A percentile compares a stretch with the other conserved stretches of the same genome.
phyloP scores from a whole-genome alignment of 1,140 invertebrate species.

The Amyelois transitella region DNA sequence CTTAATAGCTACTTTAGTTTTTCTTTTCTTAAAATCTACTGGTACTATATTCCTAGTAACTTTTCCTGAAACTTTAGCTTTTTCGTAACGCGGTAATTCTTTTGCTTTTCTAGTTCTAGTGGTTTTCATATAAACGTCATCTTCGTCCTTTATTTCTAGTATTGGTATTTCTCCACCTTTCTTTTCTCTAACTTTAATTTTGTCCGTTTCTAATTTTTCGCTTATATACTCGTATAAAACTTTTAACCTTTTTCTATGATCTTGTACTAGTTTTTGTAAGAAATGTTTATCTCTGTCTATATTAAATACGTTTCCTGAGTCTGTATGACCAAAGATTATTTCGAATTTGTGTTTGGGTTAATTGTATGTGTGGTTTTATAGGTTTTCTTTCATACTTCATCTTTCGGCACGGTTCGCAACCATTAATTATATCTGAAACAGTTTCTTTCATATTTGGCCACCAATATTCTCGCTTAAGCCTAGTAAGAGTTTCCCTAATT shows the following conservation, averaged over 20 bases:
- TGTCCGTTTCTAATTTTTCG: constrained; percentile 13
- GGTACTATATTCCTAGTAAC: constrained; percentile 15
- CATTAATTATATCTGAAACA: constrained; percentile 17
- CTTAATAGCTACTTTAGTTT: constrained; percentile 23
- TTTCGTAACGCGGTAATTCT: constrained; percentile 22
- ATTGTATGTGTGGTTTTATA: constrained; percentile 10
- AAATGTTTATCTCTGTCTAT: constrained; percentile 16
- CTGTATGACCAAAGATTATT: constrained; percentile 31
- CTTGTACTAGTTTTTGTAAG: constrained; percentile 27
- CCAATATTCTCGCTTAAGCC: constrained; percentile 10
- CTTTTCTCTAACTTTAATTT: constrained; percentile 10
- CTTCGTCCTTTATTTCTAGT: constrained; percentile 6
- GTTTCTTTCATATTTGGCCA: constrained; percentile 20
- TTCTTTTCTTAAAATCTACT: constrained; percentile 12
- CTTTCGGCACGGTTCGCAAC: constrained; percentile 9
- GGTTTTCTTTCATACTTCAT: constrained; percentile 20
- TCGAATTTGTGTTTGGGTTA: constrained; percentile 28
- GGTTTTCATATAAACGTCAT: constrained; percentile 20
- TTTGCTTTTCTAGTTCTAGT: constrained; percentile 24
- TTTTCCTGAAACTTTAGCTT: constrained; percentile 15
- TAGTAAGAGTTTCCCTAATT: constrained; percentile 1
- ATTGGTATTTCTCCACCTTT: constrained; percentile 1
- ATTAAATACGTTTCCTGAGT: constrained; percentile 16
- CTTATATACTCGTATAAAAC: constrained; percentile 23
- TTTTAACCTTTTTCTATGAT: constrained; percentile 25